Percentiles rank a stretch among this genome's conserved stretches.
Conservation (phyloP, 2,888 invertebrate genomes). For the Eulithis testata region DNA sequence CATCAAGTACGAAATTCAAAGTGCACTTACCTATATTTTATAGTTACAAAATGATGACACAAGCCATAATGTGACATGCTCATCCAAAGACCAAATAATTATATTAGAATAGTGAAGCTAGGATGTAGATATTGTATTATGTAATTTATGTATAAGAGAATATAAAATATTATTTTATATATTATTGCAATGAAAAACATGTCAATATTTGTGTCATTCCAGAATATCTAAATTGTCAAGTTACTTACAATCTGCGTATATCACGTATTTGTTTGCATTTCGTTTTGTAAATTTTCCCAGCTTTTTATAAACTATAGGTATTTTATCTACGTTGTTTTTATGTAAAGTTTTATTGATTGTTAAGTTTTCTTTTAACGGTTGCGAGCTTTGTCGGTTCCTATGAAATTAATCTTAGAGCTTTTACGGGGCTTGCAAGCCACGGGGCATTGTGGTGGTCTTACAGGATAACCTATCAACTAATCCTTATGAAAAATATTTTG, state of each 20-base stretch:
- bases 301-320: constrained; percentile 51
- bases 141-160: constrained; percentile 61
- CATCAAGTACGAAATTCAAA: constrained; percentile 73
- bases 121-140: constrained; percentile 70
- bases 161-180: constrained; percentile 52
- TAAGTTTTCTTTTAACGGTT: constrained; percentile 60
- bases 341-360: constrained; percentile 72
- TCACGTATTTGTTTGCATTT: constrained; percentile 55
- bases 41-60: constrained; percentile 72
- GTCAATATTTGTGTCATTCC: constrained; percentile 64
- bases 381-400: constrained; percentile 68
- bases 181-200: constrained; percentile 45
- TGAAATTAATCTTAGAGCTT: constrained; percentile 55
- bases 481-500: constrained; percentile 59
- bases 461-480: constrained; percentile 43
- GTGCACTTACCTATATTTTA: constrained; percentile 83
- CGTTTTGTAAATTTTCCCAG: constrained; percentile 50
- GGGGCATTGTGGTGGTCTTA: constrained; percentile 46
- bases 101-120: constrained; percentile 78
- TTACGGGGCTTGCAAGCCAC: constrained; percentile 31
- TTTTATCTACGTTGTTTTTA: constrained; percentile 62
- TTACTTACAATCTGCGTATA: constrained; percentile 32
- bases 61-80: constrained; percentile 82
- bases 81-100: constrained; percentile 85
- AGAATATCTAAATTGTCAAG: constrained; percentile 55